Percentiles rank a stretch among this genome's conserved stretches.
These are phyloP conservation scores for Gyrodactylus bullatarudis DNA, from an alignment of 1,140 invertebrate species.

Conservation along the genomic window DNA sequence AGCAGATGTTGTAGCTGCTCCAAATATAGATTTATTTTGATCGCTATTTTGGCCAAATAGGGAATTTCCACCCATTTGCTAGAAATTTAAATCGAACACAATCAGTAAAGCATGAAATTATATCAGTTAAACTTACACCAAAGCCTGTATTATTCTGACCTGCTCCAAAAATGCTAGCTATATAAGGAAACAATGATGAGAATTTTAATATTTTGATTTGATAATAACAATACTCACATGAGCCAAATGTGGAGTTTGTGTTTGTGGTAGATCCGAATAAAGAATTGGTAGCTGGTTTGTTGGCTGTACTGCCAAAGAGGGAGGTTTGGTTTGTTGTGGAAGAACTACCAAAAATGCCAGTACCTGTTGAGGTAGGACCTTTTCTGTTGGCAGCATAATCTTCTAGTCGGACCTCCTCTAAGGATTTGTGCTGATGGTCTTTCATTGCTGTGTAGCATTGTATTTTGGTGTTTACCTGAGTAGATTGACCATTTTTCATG, in stretches of 20 bases:
- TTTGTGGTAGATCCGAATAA: not conserved
- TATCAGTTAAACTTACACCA: not conserved
- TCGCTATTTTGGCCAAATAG: not conserved
- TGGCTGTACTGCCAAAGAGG: not conserved
- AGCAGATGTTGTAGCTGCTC: not conserved
- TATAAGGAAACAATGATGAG: not conserved
- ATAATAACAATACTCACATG: not conserved
- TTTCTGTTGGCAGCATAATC: slow-evolving; percentile 55
- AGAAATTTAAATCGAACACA: not conserved
- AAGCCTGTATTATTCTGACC: not conserved
- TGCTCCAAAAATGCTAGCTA: not conserved
- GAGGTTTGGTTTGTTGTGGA: not conserved
- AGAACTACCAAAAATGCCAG: not conserved
- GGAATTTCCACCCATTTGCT: not conserved
- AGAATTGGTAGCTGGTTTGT: not conserved
- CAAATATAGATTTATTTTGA: not conserved
- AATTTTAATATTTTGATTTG: not conserved
- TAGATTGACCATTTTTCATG: slow-evolving; percentile 38
- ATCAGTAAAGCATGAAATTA: not conserved
- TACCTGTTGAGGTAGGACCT: not conserved
- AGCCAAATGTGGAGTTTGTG: not conserved
- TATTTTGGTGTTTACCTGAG: slow-evolving; percentile 51
- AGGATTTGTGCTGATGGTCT: slow-evolving; percentile 51
- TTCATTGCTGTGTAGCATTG: slow-evolving; percentile 90
- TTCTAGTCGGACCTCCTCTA: slow-evolving; percentile 44